A percentile compares a stretch with the other conserved stretches of the same genome.
Conservation (phyloP, 1,140 invertebrate genomes). For the Solenopsis fugax region DNA sequence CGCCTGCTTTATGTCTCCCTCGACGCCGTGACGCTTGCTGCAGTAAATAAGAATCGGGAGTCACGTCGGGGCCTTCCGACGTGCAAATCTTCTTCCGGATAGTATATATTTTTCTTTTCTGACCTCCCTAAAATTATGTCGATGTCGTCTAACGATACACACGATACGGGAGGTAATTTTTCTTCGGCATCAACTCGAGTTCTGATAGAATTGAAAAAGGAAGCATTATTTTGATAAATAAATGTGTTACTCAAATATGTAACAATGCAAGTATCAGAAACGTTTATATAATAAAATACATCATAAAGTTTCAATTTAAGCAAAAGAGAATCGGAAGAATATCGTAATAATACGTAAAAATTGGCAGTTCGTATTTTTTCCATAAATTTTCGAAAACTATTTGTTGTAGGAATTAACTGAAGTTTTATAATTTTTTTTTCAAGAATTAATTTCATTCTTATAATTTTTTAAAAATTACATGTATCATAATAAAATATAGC, state of each 20-base stretch:
- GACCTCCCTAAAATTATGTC: conserved; percentile 37
- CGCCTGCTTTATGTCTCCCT: conserved; percentile 78
- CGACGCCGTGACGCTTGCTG: conserved; percentile 66
- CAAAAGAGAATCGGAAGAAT: background rate
- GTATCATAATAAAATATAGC: background rate
- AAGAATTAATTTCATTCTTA: background rate
- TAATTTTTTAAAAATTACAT: background rate
- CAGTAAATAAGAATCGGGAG: conserved; percentile 79
- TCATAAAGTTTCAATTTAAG: background rate
- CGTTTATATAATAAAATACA: background rate
- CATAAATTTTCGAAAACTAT: background rate
- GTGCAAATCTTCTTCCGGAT: conserved; percentile 60
- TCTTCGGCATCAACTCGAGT: background rate
- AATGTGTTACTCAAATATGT: background rate
- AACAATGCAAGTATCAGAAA: background rate
- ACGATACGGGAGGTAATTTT: background rate
- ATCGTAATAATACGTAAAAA: background rate
- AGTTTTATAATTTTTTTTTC: background rate
- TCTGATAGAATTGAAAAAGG: background rate
- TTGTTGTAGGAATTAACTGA: background rate
- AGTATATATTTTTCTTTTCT: conserved; percentile 47
- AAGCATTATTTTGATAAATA: background rate
- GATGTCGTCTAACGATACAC: background rate
- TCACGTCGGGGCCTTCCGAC: conserved; percentile 16
- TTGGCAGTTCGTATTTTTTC: background rate